phyloP scores from a whole-genome alignment of 1,140 invertebrate species.

The Trissolcus basalis region DNA sequence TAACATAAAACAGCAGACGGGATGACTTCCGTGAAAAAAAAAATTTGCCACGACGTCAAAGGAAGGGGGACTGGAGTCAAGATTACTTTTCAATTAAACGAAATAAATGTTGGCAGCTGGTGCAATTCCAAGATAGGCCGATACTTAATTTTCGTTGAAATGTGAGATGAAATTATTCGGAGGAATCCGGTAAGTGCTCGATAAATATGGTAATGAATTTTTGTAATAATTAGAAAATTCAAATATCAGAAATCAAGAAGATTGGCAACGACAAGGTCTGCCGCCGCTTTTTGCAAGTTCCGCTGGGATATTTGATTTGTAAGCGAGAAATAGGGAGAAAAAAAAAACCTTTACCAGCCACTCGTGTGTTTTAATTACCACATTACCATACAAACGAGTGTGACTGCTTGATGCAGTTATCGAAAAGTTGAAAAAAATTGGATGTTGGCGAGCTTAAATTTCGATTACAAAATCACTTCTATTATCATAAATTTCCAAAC shows the following conservation, averaged over 20 bases:
- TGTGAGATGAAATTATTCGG: too few relatives aligned
- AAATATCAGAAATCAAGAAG: slow-evolving; percentile 7
- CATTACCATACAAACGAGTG: slow-evolving; percentile 67
- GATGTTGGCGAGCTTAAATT: slow-evolving; percentile 17
- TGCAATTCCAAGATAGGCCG: background rate
- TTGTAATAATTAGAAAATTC: slow-evolving; percentile 59
- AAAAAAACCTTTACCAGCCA: slow-evolving; percentile 40
- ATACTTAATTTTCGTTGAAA: too few relatives aligned
- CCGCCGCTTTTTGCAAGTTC: too few relatives aligned
- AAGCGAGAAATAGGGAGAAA: background rate
- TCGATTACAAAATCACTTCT: slow-evolving; percentile 43
- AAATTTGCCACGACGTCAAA: too few relatives aligned
- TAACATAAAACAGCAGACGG: too few relatives aligned
- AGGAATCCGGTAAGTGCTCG: slow-evolving; percentile 2
- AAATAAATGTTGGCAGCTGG: slow-evolving; percentile 14
- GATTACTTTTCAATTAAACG: too few relatives aligned
- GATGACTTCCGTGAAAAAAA: too few relatives aligned
- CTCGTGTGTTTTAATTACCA: slow-evolving; percentile 65
- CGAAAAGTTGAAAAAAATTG: slow-evolving; percentile 14
- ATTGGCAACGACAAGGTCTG: slow-evolving; percentile 13
- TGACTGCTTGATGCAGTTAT: slow-evolving; percentile 28
- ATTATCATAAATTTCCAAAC: slow-evolving; percentile 33
- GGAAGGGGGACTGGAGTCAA: too few relatives aligned
- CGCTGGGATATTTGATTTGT: slow-evolving; percentile 30
- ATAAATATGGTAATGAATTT: slow-evolving; percentile 53